phyloP scores from a whole-genome alignment of 2,888 invertebrate species.

The Torymus texanus region DNA sequence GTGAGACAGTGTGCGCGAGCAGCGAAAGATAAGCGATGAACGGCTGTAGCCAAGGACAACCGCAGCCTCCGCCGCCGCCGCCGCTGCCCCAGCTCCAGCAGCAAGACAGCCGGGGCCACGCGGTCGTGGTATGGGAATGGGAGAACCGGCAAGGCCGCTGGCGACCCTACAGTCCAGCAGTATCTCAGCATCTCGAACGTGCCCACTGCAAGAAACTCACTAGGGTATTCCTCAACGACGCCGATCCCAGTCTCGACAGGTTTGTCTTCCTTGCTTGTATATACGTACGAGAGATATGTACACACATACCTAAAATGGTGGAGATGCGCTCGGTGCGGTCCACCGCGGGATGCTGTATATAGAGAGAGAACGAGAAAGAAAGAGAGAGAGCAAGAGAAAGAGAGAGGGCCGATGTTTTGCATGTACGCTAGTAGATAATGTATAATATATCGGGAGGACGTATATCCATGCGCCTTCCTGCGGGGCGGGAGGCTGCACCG shows the following conservation, averaged over 20 bases:
- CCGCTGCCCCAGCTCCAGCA: conserved; percentile 30
- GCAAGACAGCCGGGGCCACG: conserved; percentile 77
- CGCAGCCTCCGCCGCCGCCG: conserved; percentile 17
- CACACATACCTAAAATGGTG: conserved; percentile 7
- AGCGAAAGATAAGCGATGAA: conserved; percentile 63
- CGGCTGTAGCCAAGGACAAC: conserved; percentile 51
- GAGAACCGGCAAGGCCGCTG: conserved; percentile 84
- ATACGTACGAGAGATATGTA: not conserved
- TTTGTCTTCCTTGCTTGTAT: conserved; percentile 50
- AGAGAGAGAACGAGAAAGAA: conserved; percentile 3
- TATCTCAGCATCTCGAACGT: conserved; percentile 89
- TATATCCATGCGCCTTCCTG: not conserved
- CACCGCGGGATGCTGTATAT: not conserved
- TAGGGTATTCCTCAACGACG: conserved; percentile 89
- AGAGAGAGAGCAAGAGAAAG: conserved; percentile 4
- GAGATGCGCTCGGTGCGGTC: not conserved
- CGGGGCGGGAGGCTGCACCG: not conserved
- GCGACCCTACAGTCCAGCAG: conserved; percentile 91
- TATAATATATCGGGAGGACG: not conserved
- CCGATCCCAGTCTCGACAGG: conserved; percentile 87
- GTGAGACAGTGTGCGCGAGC: not conserved
- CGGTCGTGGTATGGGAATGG: conserved; percentile 90
- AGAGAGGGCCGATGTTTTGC: conserved; percentile 20
- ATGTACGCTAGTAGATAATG: too few species aligned
- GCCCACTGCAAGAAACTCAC: conserved; percentile 90